Evolutionary conservation across 2,113 vertebrate species (phyloP).

Genomic region (Centropus bengalensis): DNA sequence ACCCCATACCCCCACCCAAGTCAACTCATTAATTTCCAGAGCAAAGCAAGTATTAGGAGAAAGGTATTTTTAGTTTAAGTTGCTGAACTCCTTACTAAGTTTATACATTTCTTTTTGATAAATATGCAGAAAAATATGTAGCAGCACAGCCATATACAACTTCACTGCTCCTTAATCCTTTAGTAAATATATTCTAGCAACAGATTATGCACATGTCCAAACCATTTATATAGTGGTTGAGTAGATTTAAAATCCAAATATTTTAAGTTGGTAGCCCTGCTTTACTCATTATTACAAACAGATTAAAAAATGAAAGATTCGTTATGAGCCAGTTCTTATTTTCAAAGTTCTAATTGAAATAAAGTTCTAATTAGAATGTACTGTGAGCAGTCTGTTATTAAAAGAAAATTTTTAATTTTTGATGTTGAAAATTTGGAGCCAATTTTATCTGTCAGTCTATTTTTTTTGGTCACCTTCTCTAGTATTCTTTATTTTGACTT

Average conservation of each 20-base stretch:
- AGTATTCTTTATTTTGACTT: background rate
- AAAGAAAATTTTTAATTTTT: background rate
- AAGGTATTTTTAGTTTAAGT: conserved; percentile 21
- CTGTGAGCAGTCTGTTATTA: background rate
- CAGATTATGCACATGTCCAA: background rate
- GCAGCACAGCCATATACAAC: background rate
- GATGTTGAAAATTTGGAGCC: background rate
- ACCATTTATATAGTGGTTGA: background rate
- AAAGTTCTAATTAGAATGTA: background rate
- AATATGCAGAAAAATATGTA: conserved; percentile 10
- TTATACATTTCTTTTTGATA: conserved; percentile 1
- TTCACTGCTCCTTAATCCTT: conserved; percentile 15
- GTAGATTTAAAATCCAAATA: conserved; percentile 48
- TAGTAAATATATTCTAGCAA: conserved; percentile 50
- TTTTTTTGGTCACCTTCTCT: background rate
- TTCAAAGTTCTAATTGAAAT: background rate
- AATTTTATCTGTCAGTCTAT: background rate
- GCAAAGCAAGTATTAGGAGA: background rate
- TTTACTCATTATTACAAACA: conserved; percentile 14
- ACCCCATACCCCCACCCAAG: background rate
- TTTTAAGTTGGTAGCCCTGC: background rate
- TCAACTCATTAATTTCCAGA: conserved; percentile 39
- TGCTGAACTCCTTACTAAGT: background rate
- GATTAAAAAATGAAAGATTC: background rate
- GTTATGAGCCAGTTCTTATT: background rate